phyloP scores from a whole-genome alignment of 2,797 vertebrate species.

The Columba guinea region DNA sequence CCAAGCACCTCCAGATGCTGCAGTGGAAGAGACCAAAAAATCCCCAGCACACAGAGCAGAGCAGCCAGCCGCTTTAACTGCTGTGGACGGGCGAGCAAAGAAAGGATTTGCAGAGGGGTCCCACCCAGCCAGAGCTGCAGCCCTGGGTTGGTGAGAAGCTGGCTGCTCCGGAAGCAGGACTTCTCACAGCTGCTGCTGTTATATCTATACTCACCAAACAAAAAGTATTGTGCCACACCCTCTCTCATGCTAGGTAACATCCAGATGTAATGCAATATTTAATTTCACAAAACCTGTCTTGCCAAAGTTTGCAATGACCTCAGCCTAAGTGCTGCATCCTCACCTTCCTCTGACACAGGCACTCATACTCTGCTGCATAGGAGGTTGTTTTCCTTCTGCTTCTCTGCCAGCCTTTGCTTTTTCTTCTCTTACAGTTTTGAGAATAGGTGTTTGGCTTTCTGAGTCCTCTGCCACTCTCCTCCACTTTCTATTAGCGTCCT shows the following conservation, averaged over 20 bases:
- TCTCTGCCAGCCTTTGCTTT: background rate
- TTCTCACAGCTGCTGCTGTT: slow-evolving; percentile 9
- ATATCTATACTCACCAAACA: background rate
- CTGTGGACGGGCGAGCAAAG: rapidly evolving
- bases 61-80: background rate
- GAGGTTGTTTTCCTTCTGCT: background rate
- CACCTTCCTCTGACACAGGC: background rate
- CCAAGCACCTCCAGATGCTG: rapidly evolving
- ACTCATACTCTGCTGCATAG: background rate
- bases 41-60: rapidly evolving
- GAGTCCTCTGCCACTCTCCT: background rate
- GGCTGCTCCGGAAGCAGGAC: background rate
- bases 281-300: slow-evolving; percentile 1
- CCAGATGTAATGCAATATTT: slow-evolving; percentile 14
- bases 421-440: background rate
- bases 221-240: background rate
- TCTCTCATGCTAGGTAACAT: background rate
- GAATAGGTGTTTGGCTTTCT: background rate
- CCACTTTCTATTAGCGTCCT: background rate
- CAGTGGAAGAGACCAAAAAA: background rate
- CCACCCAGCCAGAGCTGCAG: background rate
- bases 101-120: background rate
- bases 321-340: background rate
- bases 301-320: slow-evolving; percentile 2
- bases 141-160: background rate